Percentiles rank a stretch among this genome's conserved stretches.
Evolutionary conservation across 2,888 invertebrate genomes (phyloP).

Genomic region (Schizaphis graminum): DNA sequence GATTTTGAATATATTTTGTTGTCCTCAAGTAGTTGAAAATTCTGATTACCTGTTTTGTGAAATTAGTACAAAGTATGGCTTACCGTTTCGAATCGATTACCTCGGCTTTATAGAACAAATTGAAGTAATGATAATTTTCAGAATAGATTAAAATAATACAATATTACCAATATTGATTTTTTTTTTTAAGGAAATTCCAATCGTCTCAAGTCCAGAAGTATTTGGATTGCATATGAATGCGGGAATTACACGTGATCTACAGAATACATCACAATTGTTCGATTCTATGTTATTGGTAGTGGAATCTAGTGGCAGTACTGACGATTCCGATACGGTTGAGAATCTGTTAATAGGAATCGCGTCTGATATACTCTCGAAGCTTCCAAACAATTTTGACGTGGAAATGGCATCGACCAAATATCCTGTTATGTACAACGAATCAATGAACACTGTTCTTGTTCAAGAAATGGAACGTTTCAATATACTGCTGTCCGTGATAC

Average conservation of each 20-base stretch:
- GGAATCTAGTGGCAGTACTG: constrained; percentile 72
- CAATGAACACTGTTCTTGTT: constrained; percentile 89
- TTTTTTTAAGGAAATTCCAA: constrained; percentile 73
- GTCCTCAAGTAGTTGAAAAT: constrained; percentile 76
- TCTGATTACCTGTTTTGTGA: constrained; percentile 77
- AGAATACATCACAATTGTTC: constrained; percentile 75
- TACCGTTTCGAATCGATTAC: constrained; percentile 81
- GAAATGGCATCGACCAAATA: constrained; percentile 78
- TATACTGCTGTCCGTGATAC: constrained; percentile 78
- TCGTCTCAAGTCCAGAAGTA: constrained; percentile 86
- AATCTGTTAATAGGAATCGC: constrained; percentile 9
- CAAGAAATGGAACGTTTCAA: constrained; percentile 84
- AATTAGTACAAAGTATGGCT: constrained; percentile 76
- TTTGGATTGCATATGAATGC: constrained; percentile 93
- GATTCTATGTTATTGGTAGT: constrained; percentile 17
- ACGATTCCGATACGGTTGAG: constrained; percentile 77
- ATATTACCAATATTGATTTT: background rate
- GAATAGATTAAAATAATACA: too few relatives aligned
- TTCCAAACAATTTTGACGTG: constrained; percentile 78
- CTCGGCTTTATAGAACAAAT: constrained; percentile 83
- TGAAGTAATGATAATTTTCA: constrained; percentile 71
- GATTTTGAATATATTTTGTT: constrained; percentile 82
- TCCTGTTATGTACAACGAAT: constrained; percentile 83
- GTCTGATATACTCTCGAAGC: constrained; percentile 69
- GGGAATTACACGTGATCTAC: constrained; percentile 87